These are phyloP conservation scores for Labeo rohita DNA, from an alignment of 2,113 vertebrate genomes.

Conservation along the genomic window DNA sequence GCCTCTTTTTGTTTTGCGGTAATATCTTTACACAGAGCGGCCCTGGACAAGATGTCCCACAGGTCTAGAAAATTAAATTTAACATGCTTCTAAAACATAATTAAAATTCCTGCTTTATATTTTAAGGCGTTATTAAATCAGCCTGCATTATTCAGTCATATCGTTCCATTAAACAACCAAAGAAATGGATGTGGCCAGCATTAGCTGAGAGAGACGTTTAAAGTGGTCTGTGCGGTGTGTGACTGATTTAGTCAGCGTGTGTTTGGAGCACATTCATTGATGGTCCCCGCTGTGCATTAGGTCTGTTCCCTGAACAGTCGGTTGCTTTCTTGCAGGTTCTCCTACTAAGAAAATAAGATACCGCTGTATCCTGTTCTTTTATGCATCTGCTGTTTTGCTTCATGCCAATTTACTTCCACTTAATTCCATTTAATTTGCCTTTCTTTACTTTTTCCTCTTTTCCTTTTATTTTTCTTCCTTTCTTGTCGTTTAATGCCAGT, in stretches of 20 bases:
- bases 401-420: not conserved
- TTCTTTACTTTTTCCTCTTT: not conserved
- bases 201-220: not conserved
- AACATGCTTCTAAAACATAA: conserved; percentile 16
- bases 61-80: conserved; percentile 27
- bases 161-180: conserved; percentile 21
- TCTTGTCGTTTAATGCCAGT: not conserved
- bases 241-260: conserved; percentile 7
- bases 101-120: conserved; percentile 18
- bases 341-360: not conserved
- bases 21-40: not conserved
- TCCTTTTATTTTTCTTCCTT: not conserved
- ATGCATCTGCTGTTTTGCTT: not conserved
- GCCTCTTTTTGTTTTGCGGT: not conserved
- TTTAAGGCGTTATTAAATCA: conserved; percentile 36
- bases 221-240: conserved; percentile 16
- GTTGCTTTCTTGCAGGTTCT: not conserved
- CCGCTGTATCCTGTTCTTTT: not conserved
- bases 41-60: not conserved
- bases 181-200: conserved; percentile 10
- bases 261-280: conserved; percentile 24
- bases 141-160: conserved; percentile 26
- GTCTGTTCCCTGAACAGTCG: not conserved
- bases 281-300: conserved; percentile 17
- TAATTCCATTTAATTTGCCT: not conserved